phyloP scores from a whole-genome alignment of 2,113 vertebrate genomes.

The Cheilinus undulatus region DNA sequence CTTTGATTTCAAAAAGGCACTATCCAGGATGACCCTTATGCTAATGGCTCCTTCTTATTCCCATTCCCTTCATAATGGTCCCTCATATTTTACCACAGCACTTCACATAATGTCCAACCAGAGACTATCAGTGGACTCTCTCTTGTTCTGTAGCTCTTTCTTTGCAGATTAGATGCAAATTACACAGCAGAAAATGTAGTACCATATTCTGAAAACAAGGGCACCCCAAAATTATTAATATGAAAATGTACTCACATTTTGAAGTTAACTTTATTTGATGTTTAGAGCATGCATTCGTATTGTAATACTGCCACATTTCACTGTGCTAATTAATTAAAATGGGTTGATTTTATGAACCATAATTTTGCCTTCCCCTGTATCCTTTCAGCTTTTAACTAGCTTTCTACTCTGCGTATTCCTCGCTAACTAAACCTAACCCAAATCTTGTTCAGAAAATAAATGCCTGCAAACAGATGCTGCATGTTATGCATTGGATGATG shows the following conservation, averaged over 20 bases:
- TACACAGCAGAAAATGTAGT: no score
- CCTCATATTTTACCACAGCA: not conserved
- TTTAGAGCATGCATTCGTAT: not conserved
- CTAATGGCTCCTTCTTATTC: not conserved
- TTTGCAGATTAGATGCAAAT: slow-evolving; percentile 13
- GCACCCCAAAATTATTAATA: not conserved
- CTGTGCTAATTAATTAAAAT: not conserved
- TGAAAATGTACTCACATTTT: not conserved
- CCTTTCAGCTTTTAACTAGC: slow-evolving; percentile 5
- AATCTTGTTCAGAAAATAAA: not conserved
- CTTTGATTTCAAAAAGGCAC: not conserved
- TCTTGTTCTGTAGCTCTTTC: not conserved
- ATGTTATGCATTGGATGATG: not conserved
- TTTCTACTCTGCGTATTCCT: not conserved
- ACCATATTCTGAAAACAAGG: not conserved
- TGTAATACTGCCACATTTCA: not conserved
- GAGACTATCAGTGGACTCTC: not conserved
- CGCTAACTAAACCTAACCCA: not conserved
- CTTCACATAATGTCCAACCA: not conserved
- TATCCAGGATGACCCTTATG: not conserved
- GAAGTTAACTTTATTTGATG: not conserved
- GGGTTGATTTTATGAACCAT: no score
- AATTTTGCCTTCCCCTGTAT: not conserved
- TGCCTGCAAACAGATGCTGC: not conserved
- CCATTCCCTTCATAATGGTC: not conserved